Evolutionary conservation across 2,888 invertebrate species (phyloP).

Genomic region (Noctuana brunneofusca): DNA sequence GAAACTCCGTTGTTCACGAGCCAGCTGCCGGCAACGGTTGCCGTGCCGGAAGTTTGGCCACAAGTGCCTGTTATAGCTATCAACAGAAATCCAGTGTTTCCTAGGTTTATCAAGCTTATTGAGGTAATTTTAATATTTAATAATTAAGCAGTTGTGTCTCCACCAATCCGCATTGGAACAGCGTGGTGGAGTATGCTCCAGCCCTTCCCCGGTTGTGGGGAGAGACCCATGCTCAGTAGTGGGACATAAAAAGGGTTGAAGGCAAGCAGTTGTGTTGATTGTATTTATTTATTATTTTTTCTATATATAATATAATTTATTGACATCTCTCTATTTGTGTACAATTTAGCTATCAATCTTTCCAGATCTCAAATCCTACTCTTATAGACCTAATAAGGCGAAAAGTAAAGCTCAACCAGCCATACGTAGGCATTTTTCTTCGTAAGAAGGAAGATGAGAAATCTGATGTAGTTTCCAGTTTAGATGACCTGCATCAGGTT

Average conservation of each 20-base stretch:
- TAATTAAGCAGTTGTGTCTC: too few species aligned
- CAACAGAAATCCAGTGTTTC: conserved; percentile 97
- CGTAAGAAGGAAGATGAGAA: conserved; percentile 95
- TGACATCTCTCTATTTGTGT: too few species aligned
- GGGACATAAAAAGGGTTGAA: too few species aligned
- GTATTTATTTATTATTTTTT: too few species aligned
- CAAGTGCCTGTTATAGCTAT: conserved; percentile 97
- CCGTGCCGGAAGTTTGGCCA: conserved; percentile 98
- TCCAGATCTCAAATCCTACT: conserved; percentile 91
- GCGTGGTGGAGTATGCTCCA: too few species aligned
- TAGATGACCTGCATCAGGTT: conserved; percentile 93
- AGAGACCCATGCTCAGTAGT: too few species aligned
- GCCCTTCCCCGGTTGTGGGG: too few species aligned
- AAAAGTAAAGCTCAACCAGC: conserved; percentile 97
- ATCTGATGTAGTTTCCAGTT: conserved; percentile 90
- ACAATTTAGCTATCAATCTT: conserved; percentile 36
- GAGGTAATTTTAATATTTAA: conserved; percentile 85
- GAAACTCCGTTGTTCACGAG: conserved; percentile 76
- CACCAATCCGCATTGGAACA: too few species aligned
- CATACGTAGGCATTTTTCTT: conserved; percentile 98
- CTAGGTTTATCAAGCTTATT: conserved; percentile 98
- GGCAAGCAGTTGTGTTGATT: too few species aligned
- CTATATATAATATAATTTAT: too few species aligned
- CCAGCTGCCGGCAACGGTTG: conserved; percentile 92
- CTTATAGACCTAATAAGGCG: conserved; percentile 94